Percentiles rank a stretch among this genome's conserved stretches.
Conservation (phyloP, 2,113 vertebrate species). For the Menidia beryllina region DNA sequence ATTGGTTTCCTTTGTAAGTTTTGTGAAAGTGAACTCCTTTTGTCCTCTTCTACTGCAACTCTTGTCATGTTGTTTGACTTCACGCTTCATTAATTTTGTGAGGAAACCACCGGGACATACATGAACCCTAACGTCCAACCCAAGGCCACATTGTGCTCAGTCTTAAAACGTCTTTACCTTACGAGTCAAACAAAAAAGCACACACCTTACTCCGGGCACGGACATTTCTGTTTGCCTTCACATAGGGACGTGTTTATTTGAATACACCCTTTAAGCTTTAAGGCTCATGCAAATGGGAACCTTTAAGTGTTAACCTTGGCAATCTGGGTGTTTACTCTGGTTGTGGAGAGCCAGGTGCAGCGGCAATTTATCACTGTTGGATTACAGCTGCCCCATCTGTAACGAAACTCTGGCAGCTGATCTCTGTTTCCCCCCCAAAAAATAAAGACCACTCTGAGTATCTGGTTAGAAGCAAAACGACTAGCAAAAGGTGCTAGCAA, state of each 20-base stretch:
- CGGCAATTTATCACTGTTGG: conserved; percentile 48
- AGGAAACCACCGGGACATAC: no score
- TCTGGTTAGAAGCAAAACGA: neutral
- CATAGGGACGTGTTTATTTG: conserved; percentile 50
- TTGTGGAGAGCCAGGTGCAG: conserved; percentile 60
- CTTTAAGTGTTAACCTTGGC: conserved; percentile 69
- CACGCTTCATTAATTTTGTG: no score
- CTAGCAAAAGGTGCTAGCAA: conserved; percentile 16
- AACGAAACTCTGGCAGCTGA: conserved; percentile 22
- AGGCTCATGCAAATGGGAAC: conserved; percentile 64
- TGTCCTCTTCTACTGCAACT: no score
- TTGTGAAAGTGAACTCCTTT: no score
- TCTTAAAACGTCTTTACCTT: neutral
- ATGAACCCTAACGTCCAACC: no score
- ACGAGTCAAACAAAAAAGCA: neutral
- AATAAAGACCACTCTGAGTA: conserved; percentile 1
- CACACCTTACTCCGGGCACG: conserved; percentile 34
- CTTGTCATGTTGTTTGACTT: no score
- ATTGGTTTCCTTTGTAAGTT: no score
- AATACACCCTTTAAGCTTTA: conserved; percentile 58
- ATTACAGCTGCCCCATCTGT: conserved; percentile 50
- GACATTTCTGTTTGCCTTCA: conserved; percentile 33
- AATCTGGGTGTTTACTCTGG: conserved; percentile 60
- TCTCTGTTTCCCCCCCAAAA: neutral
- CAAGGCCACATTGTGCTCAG: no score